phyloP scores from a whole-genome alignment of 2,113 vertebrate genomes.

The Thamnaconus septentrionalis region DNA sequence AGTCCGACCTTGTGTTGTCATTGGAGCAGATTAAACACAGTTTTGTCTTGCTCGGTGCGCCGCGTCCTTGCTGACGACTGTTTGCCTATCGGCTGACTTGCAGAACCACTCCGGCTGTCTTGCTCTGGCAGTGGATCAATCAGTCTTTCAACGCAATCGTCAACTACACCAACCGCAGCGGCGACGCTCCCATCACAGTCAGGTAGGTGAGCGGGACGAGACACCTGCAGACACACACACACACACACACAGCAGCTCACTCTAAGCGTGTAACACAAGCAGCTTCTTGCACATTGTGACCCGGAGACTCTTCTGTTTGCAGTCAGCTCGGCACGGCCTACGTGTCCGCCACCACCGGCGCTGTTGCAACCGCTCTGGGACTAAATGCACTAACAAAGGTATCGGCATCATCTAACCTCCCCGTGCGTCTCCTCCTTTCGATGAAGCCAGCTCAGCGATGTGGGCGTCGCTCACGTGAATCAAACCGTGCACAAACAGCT shows the following conservation, averaged over 20 bases:
- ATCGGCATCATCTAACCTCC: constrained; percentile 59
- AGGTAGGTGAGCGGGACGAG: constrained; percentile 75
- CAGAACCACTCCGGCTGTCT: constrained; percentile 92
- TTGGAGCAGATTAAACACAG: not conserved
- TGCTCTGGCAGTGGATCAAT: constrained; percentile 99
- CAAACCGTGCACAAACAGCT: not conserved
- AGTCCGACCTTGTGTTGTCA: too few species aligned
- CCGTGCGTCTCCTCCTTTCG: constrained; percentile 34
- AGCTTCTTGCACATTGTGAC: constrained; percentile 32
- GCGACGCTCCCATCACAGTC: constrained; percentile 90
- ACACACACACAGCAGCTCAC: not conserved
- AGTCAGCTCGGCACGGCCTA: constrained; percentile 96
- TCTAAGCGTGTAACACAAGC: constrained; percentile 36
- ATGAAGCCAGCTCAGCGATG: constrained; percentile 27
- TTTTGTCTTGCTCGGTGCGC: not conserved
- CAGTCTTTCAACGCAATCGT: constrained; percentile 98
- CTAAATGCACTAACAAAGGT: constrained; percentile 97
- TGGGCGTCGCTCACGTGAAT: constrained; percentile 15
- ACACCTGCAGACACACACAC: not conserved
- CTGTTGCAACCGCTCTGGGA: constrained; percentile 93
- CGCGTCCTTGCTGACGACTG: not conserved
- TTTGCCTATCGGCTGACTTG: constrained; percentile 16
- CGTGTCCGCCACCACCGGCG: constrained; percentile 94
- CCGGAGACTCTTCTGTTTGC: constrained; percentile 62
- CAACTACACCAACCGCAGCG: constrained; percentile 96